phyloP scores from a whole-genome alignment of 35 echinoderm and acorn worm genomes.

The Ptychodera flava region DNA sequence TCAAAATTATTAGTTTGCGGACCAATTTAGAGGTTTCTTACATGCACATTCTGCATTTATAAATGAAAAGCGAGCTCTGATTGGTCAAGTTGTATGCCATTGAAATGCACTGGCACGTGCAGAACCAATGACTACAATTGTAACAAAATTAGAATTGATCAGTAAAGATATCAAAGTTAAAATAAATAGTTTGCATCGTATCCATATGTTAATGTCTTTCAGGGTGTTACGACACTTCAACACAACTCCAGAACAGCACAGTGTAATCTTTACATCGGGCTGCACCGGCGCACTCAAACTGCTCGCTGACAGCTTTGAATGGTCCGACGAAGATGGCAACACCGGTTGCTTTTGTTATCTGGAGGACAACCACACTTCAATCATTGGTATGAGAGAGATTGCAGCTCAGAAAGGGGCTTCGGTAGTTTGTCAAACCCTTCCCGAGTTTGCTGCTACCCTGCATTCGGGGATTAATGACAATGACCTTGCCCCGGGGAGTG shows the following conservation, averaged over 20 bases:
- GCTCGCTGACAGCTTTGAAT: conserved; percentile 70
- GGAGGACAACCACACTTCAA: conserved; percentile 78
- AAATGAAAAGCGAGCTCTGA: too few species aligned
- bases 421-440: neutral
- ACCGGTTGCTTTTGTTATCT: conserved; percentile 54
- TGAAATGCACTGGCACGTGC: too few species aligned
- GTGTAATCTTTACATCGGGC: conserved; percentile 82
- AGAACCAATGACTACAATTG: too few species aligned
- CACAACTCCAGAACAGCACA: conserved; percentile 61
- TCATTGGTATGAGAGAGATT: conserved; percentile 87
- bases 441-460: neutral
- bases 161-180: too few species aligned
- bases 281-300: conserved; percentile 82
- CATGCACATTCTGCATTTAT: too few species aligned
- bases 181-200: too few species aligned
- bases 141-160: too few species aligned
- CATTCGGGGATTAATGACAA: neutral
- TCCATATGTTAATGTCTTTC: too few species aligned
- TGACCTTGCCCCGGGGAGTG: neutral
- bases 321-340: conserved; percentile 12
- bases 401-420: conserved; percentile 48
- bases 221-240: conserved; percentile 87
- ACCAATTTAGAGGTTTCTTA: too few species aligned
- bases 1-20: too few species aligned
- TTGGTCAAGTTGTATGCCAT: too few species aligned